Evolutionary conservation across 2,888 invertebrate species (phyloP), one percentile per base, ranked within the genome.

Genomic region (Monopis laevigella): DNA sequence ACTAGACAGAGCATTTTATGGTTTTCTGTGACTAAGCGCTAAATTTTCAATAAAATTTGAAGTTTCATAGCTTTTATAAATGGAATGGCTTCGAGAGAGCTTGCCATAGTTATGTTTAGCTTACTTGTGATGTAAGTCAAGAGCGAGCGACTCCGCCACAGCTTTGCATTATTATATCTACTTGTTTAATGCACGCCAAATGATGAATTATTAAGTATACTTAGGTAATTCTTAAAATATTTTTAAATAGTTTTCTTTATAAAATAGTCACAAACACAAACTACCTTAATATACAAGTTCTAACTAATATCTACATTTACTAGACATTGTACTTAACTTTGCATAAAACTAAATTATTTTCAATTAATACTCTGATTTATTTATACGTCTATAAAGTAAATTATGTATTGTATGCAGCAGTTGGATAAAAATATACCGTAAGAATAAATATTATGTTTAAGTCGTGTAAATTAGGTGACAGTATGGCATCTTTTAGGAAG

Each of bases 41-140:
- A 17, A 34, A 16, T 32, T 13, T 12, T 36, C 12, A 12, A 21
- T 21, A 3, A 21, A 12, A 11, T 16, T 12, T 21, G 21, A 21
- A 36, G 36, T 36, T 36, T 36, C 11, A n/a, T 36, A 36, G 36
- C 36, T 36, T 36, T 21, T 16, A 36, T 16, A 13, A 66, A 56
- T 72, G 80, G 78, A 80, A 80, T 80, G 78, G 78, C 80, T 80
- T 78, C 51, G 56, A 21, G 36, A 36, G 36, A 21, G 36, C 36
- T 36, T 36, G 21, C 19, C 2, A 36, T 36, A 36, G 36, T 36
- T 36, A 21, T 68, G 65, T 60, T 64, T 61, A 66, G 78, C 78
- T 80, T 77, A 60, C 67, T 65, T 48, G 7, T 19, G 19, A 16
- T 36, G 13, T 21, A 36, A 11, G 36, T 36, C n/a, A 36, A 19